phyloP scores from a whole-genome alignment of 2,113 vertebrate genomes.

The Epinephelus cyanopodus region DNA sequence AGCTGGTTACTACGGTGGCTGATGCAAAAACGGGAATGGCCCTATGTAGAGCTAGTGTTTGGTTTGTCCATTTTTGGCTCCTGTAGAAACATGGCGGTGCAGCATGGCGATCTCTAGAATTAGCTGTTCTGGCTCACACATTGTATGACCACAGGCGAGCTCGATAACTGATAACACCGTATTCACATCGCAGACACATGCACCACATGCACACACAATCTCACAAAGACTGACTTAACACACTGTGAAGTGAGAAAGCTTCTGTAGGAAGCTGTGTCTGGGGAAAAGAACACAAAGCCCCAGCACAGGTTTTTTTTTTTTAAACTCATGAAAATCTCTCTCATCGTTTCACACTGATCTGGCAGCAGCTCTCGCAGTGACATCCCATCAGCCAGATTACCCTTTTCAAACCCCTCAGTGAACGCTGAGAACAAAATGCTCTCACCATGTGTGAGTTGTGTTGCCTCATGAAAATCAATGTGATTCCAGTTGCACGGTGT shows the following conservation, averaged over 20 bases:
- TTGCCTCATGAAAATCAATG: conserved; percentile 21
- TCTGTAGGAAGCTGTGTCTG: conserved; percentile 27
- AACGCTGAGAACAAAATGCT: conserved; percentile 44
- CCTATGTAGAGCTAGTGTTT: too few species aligned
- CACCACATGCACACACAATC: neutral
- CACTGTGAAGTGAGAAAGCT: conserved; percentile 13
- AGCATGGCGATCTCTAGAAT: conserved; percentile 8
- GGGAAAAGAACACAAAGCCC: conserved; percentile 20
- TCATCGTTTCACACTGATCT: conserved; percentile 55
- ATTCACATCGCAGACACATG: conserved; percentile 11
- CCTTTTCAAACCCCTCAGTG: conserved; percentile 12
- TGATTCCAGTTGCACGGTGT: conserved; percentile 22
- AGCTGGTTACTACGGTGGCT: too few species aligned
- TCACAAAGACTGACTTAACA: neutral
- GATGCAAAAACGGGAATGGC: too few species aligned
- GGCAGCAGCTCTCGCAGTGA: conserved; percentile 26
- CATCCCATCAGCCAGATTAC: conserved; percentile 36
- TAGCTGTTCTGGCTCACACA: conserved; percentile 32
- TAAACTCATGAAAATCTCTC: conserved; percentile 37
- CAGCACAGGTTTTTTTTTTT: conserved; percentile 15
- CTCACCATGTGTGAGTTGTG: conserved; percentile 22
- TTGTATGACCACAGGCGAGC: conserved; percentile 9
- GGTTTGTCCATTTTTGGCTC: too few species aligned
- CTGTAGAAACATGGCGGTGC: too few species aligned
- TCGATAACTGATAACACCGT: conserved; percentile 4